Conservation (phyloP, 2,888 invertebrate genomes). For the Synanthedon andrenaeformis region DNA sequence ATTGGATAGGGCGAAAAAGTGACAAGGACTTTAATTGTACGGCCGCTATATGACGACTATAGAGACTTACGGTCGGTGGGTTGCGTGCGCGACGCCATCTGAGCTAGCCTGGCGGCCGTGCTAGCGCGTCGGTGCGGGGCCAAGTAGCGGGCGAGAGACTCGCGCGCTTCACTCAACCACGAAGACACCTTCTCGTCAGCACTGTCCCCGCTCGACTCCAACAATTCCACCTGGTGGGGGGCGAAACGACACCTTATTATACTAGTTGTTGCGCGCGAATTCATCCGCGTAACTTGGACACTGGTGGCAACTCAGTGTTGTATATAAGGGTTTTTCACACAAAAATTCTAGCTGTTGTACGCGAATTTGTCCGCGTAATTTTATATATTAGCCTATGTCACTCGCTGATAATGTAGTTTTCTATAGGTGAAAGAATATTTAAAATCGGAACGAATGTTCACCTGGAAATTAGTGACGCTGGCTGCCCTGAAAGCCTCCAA, state of each 20-base stretch:
- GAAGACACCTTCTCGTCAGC: slow-evolving; percentile 7
- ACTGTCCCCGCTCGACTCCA: slow-evolving; percentile 14
- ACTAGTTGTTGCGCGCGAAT: no score
- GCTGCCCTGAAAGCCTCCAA: slow-evolving; percentile 51
- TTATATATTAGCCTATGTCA: no score
- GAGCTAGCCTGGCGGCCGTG: slow-evolving; percentile 11
- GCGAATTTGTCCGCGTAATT: no score
- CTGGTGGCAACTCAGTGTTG: no score
- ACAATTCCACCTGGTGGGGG: slow-evolving; percentile 37
- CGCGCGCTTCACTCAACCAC: slow-evolving; percentile 26
- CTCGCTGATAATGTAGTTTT: no score
- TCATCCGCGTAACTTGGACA: no score
- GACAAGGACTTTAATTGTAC: no score
- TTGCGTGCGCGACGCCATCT: slow-evolving; percentile 13
- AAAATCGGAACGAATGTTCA: slow-evolving; percentile 9
- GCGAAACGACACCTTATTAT: neutral
- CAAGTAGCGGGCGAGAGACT: slow-evolving; percentile 16
- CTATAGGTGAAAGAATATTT: no score
- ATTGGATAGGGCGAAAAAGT: no score
- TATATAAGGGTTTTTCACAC: no score
- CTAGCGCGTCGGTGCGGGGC: slow-evolving; percentile 18
- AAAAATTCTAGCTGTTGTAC: no score
- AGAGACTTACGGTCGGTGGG: slow-evolving; percentile 27
- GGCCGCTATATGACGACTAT: no score
- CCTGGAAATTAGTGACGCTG: slow-evolving; percentile 52